Evolutionary conservation across 2,888 invertebrate species (phyloP).

Genomic region (Cantharis lateralis): DNA sequence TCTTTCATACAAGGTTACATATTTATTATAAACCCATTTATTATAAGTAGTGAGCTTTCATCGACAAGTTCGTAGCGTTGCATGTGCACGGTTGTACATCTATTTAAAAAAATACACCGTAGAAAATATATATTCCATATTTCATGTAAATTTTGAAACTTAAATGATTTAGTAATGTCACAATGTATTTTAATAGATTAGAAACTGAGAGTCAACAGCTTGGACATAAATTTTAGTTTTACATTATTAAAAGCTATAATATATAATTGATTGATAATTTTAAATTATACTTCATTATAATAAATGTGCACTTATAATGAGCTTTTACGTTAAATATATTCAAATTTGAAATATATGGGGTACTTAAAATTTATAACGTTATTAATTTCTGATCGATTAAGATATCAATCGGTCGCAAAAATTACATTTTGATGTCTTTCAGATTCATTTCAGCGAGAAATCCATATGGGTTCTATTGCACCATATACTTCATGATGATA

Average conservation of each 20-base stretch:
- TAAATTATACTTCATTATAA: neutral
- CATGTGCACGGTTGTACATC: neutral
- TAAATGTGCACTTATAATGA: neutral
- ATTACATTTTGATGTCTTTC: too few relatives aligned
- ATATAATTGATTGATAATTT: neutral
- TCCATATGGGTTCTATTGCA: too few relatives aligned
- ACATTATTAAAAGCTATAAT: neutral
- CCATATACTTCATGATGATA: too few relatives aligned
- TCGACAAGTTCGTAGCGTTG: neutral
- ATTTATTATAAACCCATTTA: neutral
- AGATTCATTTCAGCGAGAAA: too few relatives aligned
- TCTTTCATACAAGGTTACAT: conserved; percentile 21
- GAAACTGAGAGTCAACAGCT: neutral
- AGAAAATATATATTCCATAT: neutral
- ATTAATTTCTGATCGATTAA: neutral
- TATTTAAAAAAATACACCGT: neutral
- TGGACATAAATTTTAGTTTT: neutral
- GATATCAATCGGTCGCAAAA: neutral
- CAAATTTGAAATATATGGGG: neutral
- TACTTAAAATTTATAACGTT: neutral
- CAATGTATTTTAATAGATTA: neutral
- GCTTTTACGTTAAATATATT: neutral
- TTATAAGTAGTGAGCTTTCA: neutral
- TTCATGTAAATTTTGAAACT: neutral
- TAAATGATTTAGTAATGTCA: neutral